Evolutionary conservation across 2,797 vertebrate genomes (phyloP), one percentile per base, ranked within the genome.

Genomic region (Takifugu ocellatus): DNA sequence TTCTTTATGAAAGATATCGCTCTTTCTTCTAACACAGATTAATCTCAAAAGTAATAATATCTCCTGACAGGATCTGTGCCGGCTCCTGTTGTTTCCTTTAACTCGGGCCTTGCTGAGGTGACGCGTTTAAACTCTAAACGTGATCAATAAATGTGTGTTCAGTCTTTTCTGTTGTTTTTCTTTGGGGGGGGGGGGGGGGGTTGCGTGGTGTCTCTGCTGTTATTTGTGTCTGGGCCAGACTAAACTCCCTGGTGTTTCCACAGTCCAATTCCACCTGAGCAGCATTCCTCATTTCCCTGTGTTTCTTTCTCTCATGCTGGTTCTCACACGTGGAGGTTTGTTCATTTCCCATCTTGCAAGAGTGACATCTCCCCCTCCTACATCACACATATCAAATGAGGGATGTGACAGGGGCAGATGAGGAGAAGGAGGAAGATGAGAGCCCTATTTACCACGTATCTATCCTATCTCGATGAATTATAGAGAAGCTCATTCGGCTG

Each of bases 311-410:
- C 76, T 76, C 76, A 74, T 77, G 72, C 65, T 59, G 49, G 36
- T 70, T 79, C 77, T 83, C 72, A 76, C 77, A 85, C 75, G 75
- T 77, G 67, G 72, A 70, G 74, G 74, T 81, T 84, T 79, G 74
- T 82, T 84, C 78, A 80, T 86, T 83, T 81, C 73, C 79, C 75
- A 83, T 87, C 78, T 73, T 72, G 67, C 17, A 75, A 73, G 63
- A 81, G 74, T 84, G 86, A 87, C 81, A 86, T 81, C 59, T 71
- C 73, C 78, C 79, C 84, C 84, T 76, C 83, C 84, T 70, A 81
- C 84, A 84, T 77, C 77, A 85, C 81, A 85, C 85, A 80, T 79
- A 86, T 80, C 79, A 87, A 83, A 83, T 79, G 92, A 89, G 89
- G 93, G 78, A 81, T 83, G 81, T 85, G 80, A 86, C 78, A 83